Base-by-base conservation (phyloP, 2,797 vertebrate species). In the Anguilla pacifica region DNA sequence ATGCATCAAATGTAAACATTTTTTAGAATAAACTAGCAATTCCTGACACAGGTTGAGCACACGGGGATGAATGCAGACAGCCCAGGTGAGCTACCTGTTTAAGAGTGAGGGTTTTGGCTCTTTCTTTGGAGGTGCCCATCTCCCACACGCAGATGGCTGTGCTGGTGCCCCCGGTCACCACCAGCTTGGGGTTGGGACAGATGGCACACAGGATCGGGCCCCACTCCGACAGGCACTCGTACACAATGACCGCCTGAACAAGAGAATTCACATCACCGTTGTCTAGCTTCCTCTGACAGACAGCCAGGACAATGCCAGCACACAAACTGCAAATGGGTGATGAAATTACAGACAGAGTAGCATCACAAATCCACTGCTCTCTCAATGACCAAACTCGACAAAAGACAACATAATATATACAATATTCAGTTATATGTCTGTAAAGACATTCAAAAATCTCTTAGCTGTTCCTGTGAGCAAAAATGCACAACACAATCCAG, bases 91-190 rank as follows among this genome's bases (percentile, higher is more conserved):
- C 94, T 93, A 99, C 99, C 98, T 99, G 98, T 94, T 99, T 99
- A 85, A 99, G 96, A 0, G 94, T 96, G 0, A 99, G 96, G 0
- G 95, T 96, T 95, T 98, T 99, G 55, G 97, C 97, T 88, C 97
- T 97, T 91, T 99, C 99, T 93, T 99, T 99, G 51, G 97, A 98
- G 13, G 95, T 93, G n/a, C 97, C 97, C 28, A 97, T 97, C 94
- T 99, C 98, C 99, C 99, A 99, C 84, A 99, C 98, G 79, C 98
- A 99, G 88, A 99, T 97, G 0, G 97, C 96, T 0, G 99, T 99
- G 96, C 98, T 99, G 39, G 97, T 98, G 84, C 98, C 98, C 0
- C 97, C 98, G 0, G 98, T 99, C 93, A 99, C 96, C 46, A 99
- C 97, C 70, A 99, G 94, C 89, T 98, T 99, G 13, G 97, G 97